Conservation (phyloP, 1,140 invertebrate genomes). For the Phymorhynchus buccinoides region DNA sequence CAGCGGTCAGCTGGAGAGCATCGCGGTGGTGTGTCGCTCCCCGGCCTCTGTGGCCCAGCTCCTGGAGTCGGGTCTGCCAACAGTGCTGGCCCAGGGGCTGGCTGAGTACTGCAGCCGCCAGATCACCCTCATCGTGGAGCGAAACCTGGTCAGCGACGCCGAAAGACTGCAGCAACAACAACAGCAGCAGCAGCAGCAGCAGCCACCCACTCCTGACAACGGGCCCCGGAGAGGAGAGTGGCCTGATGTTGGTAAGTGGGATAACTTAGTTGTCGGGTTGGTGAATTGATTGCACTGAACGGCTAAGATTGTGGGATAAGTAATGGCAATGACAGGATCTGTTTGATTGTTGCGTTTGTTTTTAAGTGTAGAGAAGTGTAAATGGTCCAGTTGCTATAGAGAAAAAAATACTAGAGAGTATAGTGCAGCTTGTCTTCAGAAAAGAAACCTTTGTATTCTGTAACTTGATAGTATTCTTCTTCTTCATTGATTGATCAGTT, state of each 20-base stretch:
- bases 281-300: background rate
- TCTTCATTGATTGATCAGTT: no score
- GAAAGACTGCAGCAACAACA: conserved; percentile 22
- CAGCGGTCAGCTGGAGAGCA: conserved; percentile 81
- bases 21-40: conserved; percentile 85
- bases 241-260: conserved; percentile 4
- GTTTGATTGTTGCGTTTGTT: background rate
- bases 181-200: conserved; percentile 22
- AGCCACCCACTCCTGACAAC: conserved; percentile 26
- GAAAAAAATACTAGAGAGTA: no score
- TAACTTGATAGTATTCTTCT: no score
- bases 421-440: no score
- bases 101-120: conserved; percentile 70
- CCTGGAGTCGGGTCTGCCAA: conserved; percentile 84
- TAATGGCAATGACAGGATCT: no score
- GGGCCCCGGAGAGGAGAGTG: conserved; percentile 26
- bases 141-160: conserved; percentile 26
- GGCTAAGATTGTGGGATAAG: no score
- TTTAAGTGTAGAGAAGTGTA: no score
- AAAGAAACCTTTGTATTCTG: no score
- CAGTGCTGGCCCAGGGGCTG: conserved; percentile 76
- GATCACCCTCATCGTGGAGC: conserved; percentile 49
- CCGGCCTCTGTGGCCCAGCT: conserved; percentile 82
- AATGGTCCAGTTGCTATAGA: no score
- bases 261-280: background rate